Evolutionary conservation across 2,888 invertebrate genomes (phyloP).

Genomic region (Muschampia plurimacula): DNA sequence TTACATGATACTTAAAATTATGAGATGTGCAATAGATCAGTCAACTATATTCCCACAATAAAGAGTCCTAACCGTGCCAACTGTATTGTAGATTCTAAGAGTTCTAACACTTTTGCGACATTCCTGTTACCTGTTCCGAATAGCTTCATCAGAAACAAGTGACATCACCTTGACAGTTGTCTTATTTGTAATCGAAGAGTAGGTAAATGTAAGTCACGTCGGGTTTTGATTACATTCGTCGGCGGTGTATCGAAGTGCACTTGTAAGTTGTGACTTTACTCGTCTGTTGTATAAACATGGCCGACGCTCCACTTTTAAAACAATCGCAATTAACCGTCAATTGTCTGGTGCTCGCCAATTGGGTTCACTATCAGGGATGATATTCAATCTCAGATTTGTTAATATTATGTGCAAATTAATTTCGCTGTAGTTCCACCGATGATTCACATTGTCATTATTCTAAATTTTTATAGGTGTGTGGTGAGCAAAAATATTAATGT

Average conservation of each 20-base stretch:
- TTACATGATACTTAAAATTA: too few species aligned
- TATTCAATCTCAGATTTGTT: constrained; percentile 11
- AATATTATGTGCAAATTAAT: too few species aligned
- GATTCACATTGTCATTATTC: too few species aligned
- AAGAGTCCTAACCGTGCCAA: constrained; percentile 15
- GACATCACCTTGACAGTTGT: constrained; percentile 38
- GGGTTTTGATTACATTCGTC: constrained; percentile 40
- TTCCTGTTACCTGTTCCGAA: constrained; percentile 29
- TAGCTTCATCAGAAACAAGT: constrained; percentile 31
- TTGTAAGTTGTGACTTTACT: constrained; percentile 49
- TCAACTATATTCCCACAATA: neutral
- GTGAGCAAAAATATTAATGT: too few species aligned
- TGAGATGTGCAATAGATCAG: neutral
- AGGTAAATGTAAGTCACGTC: constrained; percentile 38
- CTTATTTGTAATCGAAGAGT: constrained; percentile 12
- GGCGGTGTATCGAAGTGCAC: constrained; percentile 48
- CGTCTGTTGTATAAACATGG: constrained; percentile 62
- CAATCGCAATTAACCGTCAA: constrained; percentile 76
- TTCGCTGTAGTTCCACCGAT: too few species aligned
- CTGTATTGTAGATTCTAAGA: constrained; percentile 13
- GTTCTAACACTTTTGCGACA: constrained; percentile 9
- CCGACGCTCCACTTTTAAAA: constrained; percentile 71
- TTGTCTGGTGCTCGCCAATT: constrained; percentile 63
- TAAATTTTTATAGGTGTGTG: too few species aligned
- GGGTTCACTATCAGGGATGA: constrained; percentile 45